Base-by-base conservation (phyloP, 2,888 invertebrate genomes). In the Cheilosia variabilis region DNA sequence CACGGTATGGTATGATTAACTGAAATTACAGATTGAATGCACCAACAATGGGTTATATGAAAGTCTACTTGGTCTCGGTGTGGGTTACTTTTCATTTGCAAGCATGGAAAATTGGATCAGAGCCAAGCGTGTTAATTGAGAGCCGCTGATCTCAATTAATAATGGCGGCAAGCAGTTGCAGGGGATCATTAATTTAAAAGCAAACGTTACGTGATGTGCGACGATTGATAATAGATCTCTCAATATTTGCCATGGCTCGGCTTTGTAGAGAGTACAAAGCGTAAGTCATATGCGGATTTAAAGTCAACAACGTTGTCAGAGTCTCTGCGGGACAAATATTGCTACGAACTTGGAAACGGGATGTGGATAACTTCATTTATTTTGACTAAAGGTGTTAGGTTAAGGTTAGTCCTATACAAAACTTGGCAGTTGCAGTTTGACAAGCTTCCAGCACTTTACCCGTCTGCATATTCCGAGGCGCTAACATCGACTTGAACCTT, bases 71-170 rank as follows among this genome's bases (percentile, higher is more conserved):
- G 22, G 34, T 10, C 31, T 41, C 24, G 60, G 47, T 55, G 55
- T 57, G 55, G 43, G 41, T 81, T 68, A 68, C 62, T 43, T 69
- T n/a, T 19, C 17, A 10, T 47, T 9, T 47, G 9, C 17, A 9
- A 52, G 47, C 77, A 78, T 68, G 77, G 31, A 37, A 65, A 71
- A 82, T 66, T 47, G 52, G 41, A 60, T 60, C 57, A 37, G 37
- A 77, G 43, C 69, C 27, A 75, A 65, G 58, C 68, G 80, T 80
- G 75, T 73, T 84, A 80, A 84, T 84, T 80, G 58, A 69, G 58
- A 58, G 53, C 63, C 27, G 57, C 57, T 69, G 79, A 62, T 55
- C 79, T 83, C 68, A 57, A 63, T 62, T 83, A 73, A 82, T 65
- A 79, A 72, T 31, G 53, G 47, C 60, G 45, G 55, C 60, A 45